Conservation (phyloP, 2,113 vertebrate genomes). For the Paradoxurus hermaphroditus region DNA sequence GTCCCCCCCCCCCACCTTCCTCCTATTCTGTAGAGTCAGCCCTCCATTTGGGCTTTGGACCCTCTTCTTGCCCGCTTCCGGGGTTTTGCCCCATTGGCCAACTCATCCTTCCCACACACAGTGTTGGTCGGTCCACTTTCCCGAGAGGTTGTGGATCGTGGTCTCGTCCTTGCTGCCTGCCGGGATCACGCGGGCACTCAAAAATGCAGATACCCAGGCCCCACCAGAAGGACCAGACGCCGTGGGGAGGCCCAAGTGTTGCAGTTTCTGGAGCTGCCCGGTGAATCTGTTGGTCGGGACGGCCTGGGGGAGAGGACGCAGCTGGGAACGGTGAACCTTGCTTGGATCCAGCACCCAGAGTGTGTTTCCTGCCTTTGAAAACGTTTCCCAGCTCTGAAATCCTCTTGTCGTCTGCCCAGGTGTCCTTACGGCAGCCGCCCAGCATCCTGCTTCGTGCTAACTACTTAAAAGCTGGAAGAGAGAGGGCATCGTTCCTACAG, state of each 20-base stretch:
- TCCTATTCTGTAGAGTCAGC: neutral
- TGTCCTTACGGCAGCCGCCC: neutral
- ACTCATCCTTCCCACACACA: neutral
- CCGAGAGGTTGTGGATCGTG: neutral
- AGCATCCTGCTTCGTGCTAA: slow-evolving; percentile 37
- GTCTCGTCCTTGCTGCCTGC: too few species aligned
- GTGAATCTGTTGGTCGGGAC: neutral
- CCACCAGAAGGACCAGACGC: neutral
- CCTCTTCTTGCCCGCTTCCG: neutral
- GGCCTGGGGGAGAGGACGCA: neutral
- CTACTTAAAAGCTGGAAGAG: neutral
- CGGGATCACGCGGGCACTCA: neutral
- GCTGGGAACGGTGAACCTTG: too few species aligned
- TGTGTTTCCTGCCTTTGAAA: neutral
- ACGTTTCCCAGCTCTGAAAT: neutral
- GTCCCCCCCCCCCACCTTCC: too few species aligned
- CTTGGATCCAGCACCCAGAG: neutral
- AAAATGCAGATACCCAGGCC: neutral
- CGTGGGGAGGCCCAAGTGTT: neutral
- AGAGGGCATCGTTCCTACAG: slow-evolving; percentile 81
- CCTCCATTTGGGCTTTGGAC: neutral
- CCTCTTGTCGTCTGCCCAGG: neutral
- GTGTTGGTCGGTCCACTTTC: neutral
- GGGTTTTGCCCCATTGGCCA: neutral
- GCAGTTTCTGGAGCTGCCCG: neutral